Conservation (phyloP, 2,113 vertebrate genomes). For the Antigone vipio region DNA sequence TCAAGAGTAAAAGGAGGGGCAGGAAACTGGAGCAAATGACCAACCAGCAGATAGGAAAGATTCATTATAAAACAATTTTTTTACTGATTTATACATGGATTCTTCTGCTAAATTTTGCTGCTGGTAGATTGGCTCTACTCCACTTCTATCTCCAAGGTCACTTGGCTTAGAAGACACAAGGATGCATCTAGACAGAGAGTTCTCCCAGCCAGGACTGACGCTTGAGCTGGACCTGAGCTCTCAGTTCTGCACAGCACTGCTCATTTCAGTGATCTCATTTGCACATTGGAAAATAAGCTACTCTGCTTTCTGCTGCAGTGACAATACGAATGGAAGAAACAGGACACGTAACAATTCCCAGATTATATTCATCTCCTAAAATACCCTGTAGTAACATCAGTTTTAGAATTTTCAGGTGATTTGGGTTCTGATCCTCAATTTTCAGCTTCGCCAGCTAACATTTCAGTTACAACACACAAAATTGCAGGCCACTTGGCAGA, state of each 20-base stretch:
- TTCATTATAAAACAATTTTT: background rate
- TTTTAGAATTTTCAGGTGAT: background rate
- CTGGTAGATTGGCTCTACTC: background rate
- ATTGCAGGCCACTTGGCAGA: background rate
- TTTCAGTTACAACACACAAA: background rate
- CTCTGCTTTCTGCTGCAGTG: background rate
- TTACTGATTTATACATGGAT: fast-evolving
- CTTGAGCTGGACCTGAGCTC: background rate
- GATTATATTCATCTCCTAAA: background rate
- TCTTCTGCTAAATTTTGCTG: background rate
- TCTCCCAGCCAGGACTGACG: background rate
- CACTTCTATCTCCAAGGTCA: background rate
- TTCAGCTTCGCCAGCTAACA: background rate
- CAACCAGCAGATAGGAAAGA: background rate
- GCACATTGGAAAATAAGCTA: background rate
- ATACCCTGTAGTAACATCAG: background rate
- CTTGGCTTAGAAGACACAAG: background rate
- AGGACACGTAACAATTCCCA: background rate
- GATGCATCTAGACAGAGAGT: background rate
- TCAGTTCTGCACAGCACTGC: background rate
- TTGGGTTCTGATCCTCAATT: background rate
- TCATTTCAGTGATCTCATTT: background rate
- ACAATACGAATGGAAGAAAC: background rate
- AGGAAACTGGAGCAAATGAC: background rate
- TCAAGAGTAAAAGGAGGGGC: background rate